phyloP scores from a whole-genome alignment of 2,888 invertebrate genomes.

The Nematopogon swammerdamellus region DNA sequence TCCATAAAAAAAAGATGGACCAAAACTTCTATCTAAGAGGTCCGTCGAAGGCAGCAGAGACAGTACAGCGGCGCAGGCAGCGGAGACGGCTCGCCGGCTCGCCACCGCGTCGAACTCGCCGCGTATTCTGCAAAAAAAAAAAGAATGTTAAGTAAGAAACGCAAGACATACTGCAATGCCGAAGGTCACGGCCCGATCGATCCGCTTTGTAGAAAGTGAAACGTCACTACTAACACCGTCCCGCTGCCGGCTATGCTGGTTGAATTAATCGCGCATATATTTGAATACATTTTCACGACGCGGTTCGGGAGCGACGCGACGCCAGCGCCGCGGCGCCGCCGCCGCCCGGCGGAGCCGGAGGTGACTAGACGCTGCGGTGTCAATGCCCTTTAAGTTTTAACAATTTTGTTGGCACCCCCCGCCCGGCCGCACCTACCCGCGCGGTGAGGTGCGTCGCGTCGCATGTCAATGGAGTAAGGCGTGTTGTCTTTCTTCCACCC shows the following conservation, averaged over 20 bases:
- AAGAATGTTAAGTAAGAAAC: conserved; percentile 26
- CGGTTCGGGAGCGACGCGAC: conserved; percentile 25
- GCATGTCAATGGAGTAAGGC: conserved; percentile 2
- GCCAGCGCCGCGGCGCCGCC: conserved; percentile 50
- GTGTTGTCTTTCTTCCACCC: too few species aligned
- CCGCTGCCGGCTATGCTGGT: conserved; percentile 50
- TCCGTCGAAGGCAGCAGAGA: too few species aligned
- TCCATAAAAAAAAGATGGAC: too few species aligned
- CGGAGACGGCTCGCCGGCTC: too few species aligned
- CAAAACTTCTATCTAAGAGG: too few species aligned
- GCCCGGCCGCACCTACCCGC: background rate
- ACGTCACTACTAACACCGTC: conserved; percentile 57
- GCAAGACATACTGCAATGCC: conserved; percentile 22
- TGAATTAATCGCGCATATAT: conserved; percentile 61
- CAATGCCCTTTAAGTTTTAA: conserved; percentile 42
- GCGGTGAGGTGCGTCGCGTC: background rate
- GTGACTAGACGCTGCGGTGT: conserved; percentile 13
- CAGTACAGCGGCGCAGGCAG: too few species aligned
- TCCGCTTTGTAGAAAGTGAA: conserved; percentile 53
- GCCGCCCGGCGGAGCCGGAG: conserved; percentile 47
- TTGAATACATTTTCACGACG: conserved; percentile 48
- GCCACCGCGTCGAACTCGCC: too few species aligned
- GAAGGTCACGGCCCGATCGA: conserved; percentile 57
- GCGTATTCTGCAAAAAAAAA: conserved; percentile 23
- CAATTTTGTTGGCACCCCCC: conserved; percentile 31